phyloP scores from a whole-genome alignment of 2,888 invertebrate genomes.

The Hemithea aestivaria region DNA sequence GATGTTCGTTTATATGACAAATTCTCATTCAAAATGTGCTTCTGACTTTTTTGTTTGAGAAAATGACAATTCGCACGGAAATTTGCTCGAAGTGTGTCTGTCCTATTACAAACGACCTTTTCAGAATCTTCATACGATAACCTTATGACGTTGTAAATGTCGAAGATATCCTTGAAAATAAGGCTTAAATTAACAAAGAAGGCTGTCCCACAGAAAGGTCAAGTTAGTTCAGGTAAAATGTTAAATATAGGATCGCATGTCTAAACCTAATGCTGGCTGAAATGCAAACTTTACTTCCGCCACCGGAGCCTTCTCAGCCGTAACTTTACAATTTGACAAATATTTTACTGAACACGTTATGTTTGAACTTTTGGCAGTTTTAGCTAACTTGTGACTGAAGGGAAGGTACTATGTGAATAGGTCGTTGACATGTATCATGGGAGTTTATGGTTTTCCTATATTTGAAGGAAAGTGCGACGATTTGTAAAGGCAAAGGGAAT shows the following conservation, averaged over 20 bases:
- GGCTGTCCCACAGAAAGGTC: constrained; percentile 45
- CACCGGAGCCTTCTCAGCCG: constrained; percentile 37
- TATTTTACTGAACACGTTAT: constrained; percentile 32
- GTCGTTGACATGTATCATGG: no score
- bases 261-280: constrained; percentile 49
- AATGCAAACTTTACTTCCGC: constrained; percentile 51
- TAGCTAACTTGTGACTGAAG: not conserved
- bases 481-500: no score
- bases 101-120: no score
- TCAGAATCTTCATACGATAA: no score
- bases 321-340: constrained; percentile 38
- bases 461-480: no score
- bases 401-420: no score
- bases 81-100: no score
- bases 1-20: no score
- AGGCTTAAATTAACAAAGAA: constrained; percentile 24
- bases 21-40: no score
- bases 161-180: constrained; percentile 32
- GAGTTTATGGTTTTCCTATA: no score
- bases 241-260: constrained; percentile 73
- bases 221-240: constrained; percentile 55
- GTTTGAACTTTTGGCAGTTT: constrained; percentile 12
- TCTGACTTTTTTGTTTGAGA: no score
- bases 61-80: no score
- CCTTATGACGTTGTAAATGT: constrained; percentile 1